Evolutionary conservation across 2,113 vertebrate species (phyloP).

Genomic region (Dromiciops gliroides): DNA sequence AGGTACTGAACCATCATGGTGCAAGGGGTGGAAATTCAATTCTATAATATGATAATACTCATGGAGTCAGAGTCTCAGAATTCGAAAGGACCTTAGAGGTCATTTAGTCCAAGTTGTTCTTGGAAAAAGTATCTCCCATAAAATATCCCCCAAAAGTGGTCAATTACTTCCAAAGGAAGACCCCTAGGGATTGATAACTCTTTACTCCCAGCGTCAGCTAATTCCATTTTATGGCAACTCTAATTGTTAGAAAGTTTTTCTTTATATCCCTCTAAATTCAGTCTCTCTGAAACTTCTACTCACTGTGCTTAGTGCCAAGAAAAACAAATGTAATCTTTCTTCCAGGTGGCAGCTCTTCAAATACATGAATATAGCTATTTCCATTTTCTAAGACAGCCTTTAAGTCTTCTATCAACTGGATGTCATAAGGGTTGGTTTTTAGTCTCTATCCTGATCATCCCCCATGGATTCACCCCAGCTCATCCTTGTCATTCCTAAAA

Average conservation of each 20-base stretch:
- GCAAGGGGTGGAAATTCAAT: neutral
- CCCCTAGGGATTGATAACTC: neutral
- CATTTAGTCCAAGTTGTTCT: neutral
- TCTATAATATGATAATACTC: neutral
- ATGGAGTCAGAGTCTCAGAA: neutral
- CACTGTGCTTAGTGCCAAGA: neutral
- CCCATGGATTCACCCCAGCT: neutral
- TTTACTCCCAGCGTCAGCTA: neutral
- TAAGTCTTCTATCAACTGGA: neutral
- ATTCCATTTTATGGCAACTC: neutral
- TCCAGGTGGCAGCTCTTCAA: neutral
- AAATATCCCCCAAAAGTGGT: neutral
- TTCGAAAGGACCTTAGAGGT: neutral
- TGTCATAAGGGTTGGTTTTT: neutral
- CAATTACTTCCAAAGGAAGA: neutral
- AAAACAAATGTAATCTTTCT: conserved; percentile 1
- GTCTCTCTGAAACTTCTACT: neutral
- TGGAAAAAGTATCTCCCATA: neutral
- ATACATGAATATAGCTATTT: neutral
- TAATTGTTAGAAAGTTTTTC: neutral
- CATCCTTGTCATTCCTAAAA: neutral
- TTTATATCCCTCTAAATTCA: neutral
- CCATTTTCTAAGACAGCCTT: neutral
- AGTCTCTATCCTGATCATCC: neutral
- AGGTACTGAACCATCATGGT: neutral